Evolutionary conservation across 1,140 invertebrate species (phyloP).

Genomic region (Meloidogyne hapla): DNA sequence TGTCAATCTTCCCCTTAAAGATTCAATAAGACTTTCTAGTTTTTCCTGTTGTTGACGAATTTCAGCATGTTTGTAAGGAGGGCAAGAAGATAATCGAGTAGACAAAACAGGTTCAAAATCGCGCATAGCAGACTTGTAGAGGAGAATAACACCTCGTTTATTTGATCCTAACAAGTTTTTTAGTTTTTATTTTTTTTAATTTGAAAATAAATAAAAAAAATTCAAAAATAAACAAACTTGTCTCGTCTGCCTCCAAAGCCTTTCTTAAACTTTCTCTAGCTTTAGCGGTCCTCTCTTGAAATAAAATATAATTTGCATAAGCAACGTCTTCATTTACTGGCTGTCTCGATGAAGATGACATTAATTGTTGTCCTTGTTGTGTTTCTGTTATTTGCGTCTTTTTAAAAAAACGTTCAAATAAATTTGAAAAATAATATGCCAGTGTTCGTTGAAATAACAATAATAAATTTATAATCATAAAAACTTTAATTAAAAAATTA

Average conservation of each 20-base stretch:
- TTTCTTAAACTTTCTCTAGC: constrained; percentile 19
- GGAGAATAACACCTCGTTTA: constrained; percentile 17
- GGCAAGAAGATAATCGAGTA: neutral
- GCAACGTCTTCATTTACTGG: constrained; percentile 22
- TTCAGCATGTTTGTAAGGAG: constrained; percentile 17
- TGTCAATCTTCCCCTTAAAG: neutral
- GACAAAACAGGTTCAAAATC: neutral
- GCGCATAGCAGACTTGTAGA: constrained; percentile 19
- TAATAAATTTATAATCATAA: constrained; percentile 4
- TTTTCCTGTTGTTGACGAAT: constrained; percentile 16
- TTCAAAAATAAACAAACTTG: neutral
- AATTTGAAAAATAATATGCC: neutral
- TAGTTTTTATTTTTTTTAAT: neutral
- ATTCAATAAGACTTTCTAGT: constrained; percentile 1
- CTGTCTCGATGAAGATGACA: neutral
- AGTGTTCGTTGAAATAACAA: neutral
- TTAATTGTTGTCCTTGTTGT: constrained; percentile 14
- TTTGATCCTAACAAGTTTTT: constrained; percentile 5
- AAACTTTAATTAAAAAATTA: constrained; percentile 6
- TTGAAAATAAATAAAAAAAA: neutral
- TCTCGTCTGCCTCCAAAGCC: constrained; percentile 30
- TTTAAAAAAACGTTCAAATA: neutral
- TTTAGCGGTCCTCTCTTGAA: neutral
- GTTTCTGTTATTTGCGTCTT: neutral
- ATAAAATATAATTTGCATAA: constrained; percentile 24